Evolutionary conservation across 2,888 invertebrate species (phyloP).

Genomic region (Acrobasis suavella): DNA sequence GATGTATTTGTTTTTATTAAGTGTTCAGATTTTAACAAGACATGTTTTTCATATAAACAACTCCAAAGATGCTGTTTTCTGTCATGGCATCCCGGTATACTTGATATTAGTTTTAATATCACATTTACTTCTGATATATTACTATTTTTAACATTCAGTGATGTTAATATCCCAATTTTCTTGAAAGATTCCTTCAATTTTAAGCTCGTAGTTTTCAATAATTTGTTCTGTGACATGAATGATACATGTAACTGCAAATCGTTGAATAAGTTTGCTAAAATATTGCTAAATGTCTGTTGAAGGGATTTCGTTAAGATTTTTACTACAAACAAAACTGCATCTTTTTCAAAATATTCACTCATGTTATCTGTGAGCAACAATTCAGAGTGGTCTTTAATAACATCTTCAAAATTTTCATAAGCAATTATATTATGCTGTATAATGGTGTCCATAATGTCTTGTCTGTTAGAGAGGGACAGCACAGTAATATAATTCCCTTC

Average conservation of each 20-base stretch:
- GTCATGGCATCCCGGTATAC: conserved; percentile 56
- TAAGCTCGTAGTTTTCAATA: conserved; percentile 55
- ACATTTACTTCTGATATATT: conserved; percentile 43
- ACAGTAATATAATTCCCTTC: conserved; percentile 60
- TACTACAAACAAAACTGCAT: conserved; percentile 50
- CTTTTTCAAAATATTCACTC: conserved; percentile 50
- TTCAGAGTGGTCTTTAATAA: conserved; percentile 42
- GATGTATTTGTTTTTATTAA: conserved; percentile 51
- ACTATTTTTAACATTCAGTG: conserved; percentile 40
- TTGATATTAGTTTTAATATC: conserved; percentile 52
- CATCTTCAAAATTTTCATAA: conserved; percentile 60
- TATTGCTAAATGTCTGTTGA: conserved; percentile 47
- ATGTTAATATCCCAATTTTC: conserved; percentile 50
- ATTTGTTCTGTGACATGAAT: conserved; percentile 41
- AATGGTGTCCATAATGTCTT: conserved; percentile 57
- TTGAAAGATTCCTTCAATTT: conserved; percentile 50
- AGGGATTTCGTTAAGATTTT: conserved; percentile 44
- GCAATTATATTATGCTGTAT: conserved; percentile 46
- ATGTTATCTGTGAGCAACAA: conserved; percentile 52
- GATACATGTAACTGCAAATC: conserved; percentile 56
- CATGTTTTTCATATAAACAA: conserved; percentile 50
- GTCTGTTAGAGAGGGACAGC: conserved; percentile 60
- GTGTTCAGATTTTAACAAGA: conserved; percentile 53
- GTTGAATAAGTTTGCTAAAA: conserved; percentile 35
- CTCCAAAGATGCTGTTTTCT: conserved; percentile 54